Evolutionary conservation across 2,797 vertebrate genomes (phyloP).

Genomic region (Microctenopoma lineatum): DNA sequence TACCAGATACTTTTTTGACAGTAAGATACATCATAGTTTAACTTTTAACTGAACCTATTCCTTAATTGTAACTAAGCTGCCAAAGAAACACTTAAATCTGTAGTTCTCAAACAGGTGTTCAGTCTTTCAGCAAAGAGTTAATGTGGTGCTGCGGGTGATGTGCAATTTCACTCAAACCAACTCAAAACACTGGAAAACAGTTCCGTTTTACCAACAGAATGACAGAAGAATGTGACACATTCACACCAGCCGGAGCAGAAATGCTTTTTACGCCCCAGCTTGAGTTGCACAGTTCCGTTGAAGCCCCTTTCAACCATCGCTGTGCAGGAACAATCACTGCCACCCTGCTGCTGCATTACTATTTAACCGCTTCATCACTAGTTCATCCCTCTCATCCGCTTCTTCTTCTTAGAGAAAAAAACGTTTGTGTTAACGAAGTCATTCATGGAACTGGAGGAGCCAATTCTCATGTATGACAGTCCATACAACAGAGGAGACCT

Average conservation of each 20-base stretch:
- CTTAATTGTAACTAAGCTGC: conserved; percentile 20
- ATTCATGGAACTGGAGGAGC: conserved; percentile 49
- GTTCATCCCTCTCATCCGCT: conserved; percentile 54
- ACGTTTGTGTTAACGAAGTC: conserved; percentile 46
- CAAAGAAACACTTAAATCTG: conserved; percentile 49
- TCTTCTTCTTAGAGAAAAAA: conserved; percentile 40
- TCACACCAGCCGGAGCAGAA: conserved; percentile 35
- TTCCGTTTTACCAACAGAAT: conserved; percentile 36
- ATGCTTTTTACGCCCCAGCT: conserved; percentile 37
- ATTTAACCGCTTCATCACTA: conserved; percentile 27
- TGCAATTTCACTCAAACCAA: conserved; percentile 24
- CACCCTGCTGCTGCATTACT: conserved; percentile 69
- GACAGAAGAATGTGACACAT: conserved; percentile 45
- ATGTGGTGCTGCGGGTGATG: conserved; percentile 37
- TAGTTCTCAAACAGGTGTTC: conserved; percentile 58
- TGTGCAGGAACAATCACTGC: conserved; percentile 59
- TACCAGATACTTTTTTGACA: conserved; percentile 8
- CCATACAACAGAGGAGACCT: conserved; percentile 40
- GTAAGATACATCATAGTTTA: background rate
- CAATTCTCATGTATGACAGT: conserved; percentile 63
- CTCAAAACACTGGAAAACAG: conserved; percentile 51
- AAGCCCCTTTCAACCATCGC: conserved; percentile 50
- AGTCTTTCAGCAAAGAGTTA: conserved; percentile 45
- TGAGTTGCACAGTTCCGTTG: conserved; percentile 14
- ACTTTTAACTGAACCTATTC: conserved; percentile 1